phyloP scores from a whole-genome alignment of 1,140 invertebrate genomes.

The Diachasmimorpha longicaudata region DNA sequence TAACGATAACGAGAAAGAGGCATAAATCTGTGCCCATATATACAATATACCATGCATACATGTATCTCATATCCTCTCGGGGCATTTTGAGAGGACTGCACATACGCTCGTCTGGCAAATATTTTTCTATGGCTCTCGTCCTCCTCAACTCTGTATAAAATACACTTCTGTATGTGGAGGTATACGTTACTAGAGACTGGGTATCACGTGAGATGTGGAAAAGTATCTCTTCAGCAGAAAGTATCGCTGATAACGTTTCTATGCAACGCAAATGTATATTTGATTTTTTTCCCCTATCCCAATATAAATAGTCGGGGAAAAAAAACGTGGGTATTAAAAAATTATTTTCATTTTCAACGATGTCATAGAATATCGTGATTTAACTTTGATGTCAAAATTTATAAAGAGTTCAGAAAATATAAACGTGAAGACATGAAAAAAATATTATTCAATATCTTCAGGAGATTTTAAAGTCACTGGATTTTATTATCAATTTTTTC shows the following conservation, averaged over 20 bases:
- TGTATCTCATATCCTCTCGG: slow-evolving; percentile 1
- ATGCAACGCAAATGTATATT: not conserved
- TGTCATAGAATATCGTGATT: no score
- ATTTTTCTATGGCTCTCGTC: slow-evolving; percentile 4
- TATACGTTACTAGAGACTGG: slow-evolving; percentile 7
- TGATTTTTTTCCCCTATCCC: not conserved
- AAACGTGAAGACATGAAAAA: no score
- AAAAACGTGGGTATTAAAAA: not conserved
- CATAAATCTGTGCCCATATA: slow-evolving; percentile 26
- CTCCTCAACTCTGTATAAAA: slow-evolving; percentile 4
- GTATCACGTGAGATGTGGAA: slow-evolving; percentile 9
- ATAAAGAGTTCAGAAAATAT: no score
- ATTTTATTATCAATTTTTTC: not conserved
- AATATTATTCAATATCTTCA: no score
- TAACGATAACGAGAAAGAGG: slow-evolving; percentile 30
- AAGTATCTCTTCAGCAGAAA: slow-evolving; percentile 28
- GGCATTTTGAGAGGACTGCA: slow-evolving; percentile 14
- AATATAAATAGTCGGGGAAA: not conserved
- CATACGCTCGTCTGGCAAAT: slow-evolving; percentile 15
- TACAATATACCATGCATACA: slow-evolving; percentile 2
- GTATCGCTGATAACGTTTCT: slow-evolving; percentile 24
- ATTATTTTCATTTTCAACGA: no score
- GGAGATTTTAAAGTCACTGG: no score
- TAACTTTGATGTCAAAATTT: no score
- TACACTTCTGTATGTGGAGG: not conserved